These are phyloP conservation scores for Epizoanthus stellaris DNA, from an alignment of 92 coral and sea anemone genomes.

Conservation along the genomic window DNA sequence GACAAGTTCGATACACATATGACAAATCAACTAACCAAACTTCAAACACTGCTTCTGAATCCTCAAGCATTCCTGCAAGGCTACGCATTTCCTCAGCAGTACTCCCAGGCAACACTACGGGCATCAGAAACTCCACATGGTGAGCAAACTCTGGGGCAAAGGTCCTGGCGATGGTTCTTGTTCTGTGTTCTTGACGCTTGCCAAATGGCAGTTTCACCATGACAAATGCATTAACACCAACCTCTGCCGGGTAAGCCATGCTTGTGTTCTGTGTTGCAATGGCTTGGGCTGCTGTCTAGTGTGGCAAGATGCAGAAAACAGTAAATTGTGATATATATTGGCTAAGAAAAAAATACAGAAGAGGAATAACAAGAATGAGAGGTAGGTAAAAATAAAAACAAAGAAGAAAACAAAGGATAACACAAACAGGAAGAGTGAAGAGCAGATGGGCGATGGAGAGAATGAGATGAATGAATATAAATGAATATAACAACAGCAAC, in stretches of 20 bases:
- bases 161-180: slow-evolving; percentile 93
- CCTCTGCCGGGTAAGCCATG: slow-evolving; percentile 92
- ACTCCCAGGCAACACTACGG: slow-evolving; percentile 57
- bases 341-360: too few relatives aligned
- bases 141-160: slow-evolving; percentile 95
- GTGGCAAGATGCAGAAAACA: neutral
- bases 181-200: slow-evolving; percentile 66
- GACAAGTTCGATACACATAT: too few relatives aligned
- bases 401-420: too few relatives aligned
- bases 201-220: slow-evolving; percentile 88
- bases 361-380: too few relatives aligned
- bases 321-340: too few relatives aligned
- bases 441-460: too few relatives aligned
- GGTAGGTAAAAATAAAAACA: too few relatives aligned
- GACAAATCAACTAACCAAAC: slow-evolving; percentile 76
- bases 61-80: slow-evolving; percentile 90
- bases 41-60: slow-evolving; percentile 78
- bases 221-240: slow-evolving; percentile 88
- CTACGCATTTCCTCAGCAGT: slow-evolving; percentile 59
- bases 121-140: slow-evolving; percentile 74
- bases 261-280: slow-evolving; percentile 64
- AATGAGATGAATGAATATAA: too few relatives aligned
- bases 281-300: slow-evolving; percentile 77
- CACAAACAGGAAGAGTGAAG: too few relatives aligned
- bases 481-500: too few relatives aligned